A percentile compares a stretch with the other conserved stretches of the same genome.
These are phyloP conservation scores for Luperina testacea DNA, from an alignment of 2,888 invertebrate species.

Conservation along the genomic window DNA sequence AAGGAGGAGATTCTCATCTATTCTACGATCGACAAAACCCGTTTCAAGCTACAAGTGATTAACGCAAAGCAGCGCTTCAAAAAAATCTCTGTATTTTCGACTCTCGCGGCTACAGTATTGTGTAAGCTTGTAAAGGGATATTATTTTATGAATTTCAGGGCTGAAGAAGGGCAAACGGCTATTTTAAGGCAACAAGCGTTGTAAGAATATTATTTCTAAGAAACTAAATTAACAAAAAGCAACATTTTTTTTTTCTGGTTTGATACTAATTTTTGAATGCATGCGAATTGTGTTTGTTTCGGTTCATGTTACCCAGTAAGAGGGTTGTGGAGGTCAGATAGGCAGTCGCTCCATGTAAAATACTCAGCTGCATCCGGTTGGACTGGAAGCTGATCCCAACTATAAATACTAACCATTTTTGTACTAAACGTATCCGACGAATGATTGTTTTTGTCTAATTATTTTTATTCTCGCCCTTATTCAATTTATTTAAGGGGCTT, in stretches of 20 bases:
- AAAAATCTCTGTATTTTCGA: background rate
- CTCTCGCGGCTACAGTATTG: background rate
- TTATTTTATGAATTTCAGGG: conserved; percentile 68
- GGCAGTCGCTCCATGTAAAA: background rate
- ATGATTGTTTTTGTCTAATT: too few relatives aligned
- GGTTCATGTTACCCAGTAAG: background rate
- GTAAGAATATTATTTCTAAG: conserved; percentile 69
- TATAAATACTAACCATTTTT: too few relatives aligned
- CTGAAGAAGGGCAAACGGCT: conserved; percentile 66
- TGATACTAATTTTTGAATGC: conserved; percentile 19
- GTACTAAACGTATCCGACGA: too few relatives aligned
- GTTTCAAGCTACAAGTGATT: too few relatives aligned
- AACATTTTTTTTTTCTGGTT: background rate
- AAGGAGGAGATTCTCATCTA: too few relatives aligned
- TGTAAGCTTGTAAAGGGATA: background rate
- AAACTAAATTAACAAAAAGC: conserved; percentile 16
- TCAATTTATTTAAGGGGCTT: too few relatives aligned
- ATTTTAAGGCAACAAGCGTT: conserved; percentile 72
- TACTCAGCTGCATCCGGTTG: background rate
- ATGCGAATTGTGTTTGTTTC: conserved; percentile 3
- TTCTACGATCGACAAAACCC: too few relatives aligned
- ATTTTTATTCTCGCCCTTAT: too few relatives aligned
- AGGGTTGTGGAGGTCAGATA: background rate
- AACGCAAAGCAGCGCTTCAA: too few relatives aligned
- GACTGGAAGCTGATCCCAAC: background rate